A percentile compares a stretch with the other conserved stretches of the same genome.
These are phyloP conservation scores for Epiblema foenella DNA, from an alignment of 2,888 invertebrate species.

Conservation along the genomic window DNA sequence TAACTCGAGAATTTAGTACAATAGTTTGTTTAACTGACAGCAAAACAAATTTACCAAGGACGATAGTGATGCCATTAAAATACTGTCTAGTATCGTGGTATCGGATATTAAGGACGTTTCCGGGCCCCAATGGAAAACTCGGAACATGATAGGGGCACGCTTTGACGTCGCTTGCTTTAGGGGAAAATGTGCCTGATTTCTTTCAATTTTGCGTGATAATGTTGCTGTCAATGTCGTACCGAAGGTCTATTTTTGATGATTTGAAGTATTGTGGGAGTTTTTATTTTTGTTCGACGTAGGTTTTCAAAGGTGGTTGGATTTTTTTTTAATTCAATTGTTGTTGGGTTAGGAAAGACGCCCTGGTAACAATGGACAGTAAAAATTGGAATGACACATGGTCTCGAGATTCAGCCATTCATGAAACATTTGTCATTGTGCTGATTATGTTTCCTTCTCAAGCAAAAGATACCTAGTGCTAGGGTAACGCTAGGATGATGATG, in stretches of 20 bases:
- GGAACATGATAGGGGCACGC: constrained; percentile 16
- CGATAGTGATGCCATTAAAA: constrained; percentile 42
- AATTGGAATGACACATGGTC: neutral
- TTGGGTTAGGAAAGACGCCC: neutral
- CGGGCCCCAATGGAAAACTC: constrained; percentile 33
- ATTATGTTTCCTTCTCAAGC: too few relatives aligned
- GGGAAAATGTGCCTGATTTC: constrained; percentile 1
- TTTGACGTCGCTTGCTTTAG: constrained; percentile 22
- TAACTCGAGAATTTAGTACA: constrained; percentile 4
- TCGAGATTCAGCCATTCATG: too few relatives aligned
- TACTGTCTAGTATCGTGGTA: constrained; percentile 38
- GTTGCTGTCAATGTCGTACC: neutral
- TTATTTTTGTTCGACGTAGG: neutral
- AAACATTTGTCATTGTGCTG: too few relatives aligned
- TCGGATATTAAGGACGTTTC: constrained; percentile 41
- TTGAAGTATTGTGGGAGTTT: neutral
- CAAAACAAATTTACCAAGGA: constrained; percentile 24
- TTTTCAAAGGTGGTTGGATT: neutral
- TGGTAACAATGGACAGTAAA: neutral
- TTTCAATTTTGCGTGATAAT: constrained; percentile 6
- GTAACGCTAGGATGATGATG: too few relatives aligned
- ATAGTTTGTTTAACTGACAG: constrained; percentile 13
- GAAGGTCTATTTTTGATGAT: neutral
- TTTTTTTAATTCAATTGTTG: neutral
- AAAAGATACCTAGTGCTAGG: too few relatives aligned